phyloP scores from a whole-genome alignment of 2,888 invertebrate species.

The Himalopsyche kuldschensis region DNA sequence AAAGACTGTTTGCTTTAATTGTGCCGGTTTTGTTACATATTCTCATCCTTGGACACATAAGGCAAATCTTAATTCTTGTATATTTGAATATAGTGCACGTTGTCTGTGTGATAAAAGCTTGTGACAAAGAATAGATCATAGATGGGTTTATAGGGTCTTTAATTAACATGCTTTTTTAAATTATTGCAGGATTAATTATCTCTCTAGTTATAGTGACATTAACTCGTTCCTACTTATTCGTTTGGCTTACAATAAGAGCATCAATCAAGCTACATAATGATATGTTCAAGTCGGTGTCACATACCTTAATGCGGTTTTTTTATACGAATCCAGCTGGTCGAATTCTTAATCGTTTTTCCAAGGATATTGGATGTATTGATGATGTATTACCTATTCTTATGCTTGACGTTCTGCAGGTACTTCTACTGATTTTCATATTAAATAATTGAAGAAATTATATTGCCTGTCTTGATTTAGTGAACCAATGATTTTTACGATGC shows the following conservation, averaged over 20 bases:
- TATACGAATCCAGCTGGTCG: slow-evolving; percentile 81
- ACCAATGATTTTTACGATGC: background rate
- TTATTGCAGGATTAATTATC: slow-evolving; percentile 15
- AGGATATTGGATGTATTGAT: slow-evolving; percentile 79
- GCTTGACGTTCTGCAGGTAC: slow-evolving; percentile 66
- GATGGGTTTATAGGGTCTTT: background rate
- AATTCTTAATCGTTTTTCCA: slow-evolving; percentile 81
- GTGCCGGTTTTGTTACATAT: no score
- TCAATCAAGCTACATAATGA: slow-evolving; percentile 73
- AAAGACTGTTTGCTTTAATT: no score
- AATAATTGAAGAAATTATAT: background rate
- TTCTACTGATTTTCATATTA: background rate
- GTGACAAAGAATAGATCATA: no score
- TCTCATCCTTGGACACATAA: no score
- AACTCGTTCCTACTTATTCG: slow-evolving; percentile 68
- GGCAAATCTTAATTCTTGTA: no score
- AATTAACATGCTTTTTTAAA: background rate
- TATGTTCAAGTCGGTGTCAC: slow-evolving; percentile 75
- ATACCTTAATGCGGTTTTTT: slow-evolving; percentile 80
- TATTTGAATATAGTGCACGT: no score
- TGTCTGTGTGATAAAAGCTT: no score
- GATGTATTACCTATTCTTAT: slow-evolving; percentile 70
- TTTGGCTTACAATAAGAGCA: slow-evolving; percentile 73
- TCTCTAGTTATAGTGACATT: slow-evolving; percentile 43
- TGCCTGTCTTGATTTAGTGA: background rate